Evolutionary conservation across 2,113 vertebrate species (phyloP), one percentile per base, ranked within the genome.

Genomic region (Ammodytes dubius): DNA sequence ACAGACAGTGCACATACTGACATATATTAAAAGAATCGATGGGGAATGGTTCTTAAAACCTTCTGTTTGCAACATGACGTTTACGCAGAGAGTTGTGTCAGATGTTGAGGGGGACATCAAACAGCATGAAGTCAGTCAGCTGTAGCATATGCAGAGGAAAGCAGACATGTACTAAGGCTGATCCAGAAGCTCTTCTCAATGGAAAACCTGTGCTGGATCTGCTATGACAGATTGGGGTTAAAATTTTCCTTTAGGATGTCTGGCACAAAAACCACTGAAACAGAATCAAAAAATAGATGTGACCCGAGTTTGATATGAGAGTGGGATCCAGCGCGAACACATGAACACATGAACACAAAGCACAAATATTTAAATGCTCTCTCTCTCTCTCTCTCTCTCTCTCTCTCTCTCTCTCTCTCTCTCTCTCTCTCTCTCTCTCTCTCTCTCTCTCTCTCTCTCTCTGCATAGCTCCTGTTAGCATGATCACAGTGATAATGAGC

Each of bases 141-240:
- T 54, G 50, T 64, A 65, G 64, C 5, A 77, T 6, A 37, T 57
- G 50, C 65, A 52, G 56, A 75, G 70, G 19, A 50, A 54, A 49
- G 68, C 65, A 27, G 27, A 27, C 27, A 27, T 74, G 63, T 19
- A 57, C 61, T 50, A 64, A 64, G 43, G 67, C 76, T 5, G 66
- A 72, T 46, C 84, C 73, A 73, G 73, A 83, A 71, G 75, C 69
- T 49, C 57, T 1, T 82, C 83, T 85, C 82, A 35, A 12, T 47
- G 75, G 79, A 85, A 82, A 90, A 89, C 85, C 79, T 88, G 72
- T 9, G 17, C 77, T 57, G 60, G 61, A 88, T 88, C 78, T 59
- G 83, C 82, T 7, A 7, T 64, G 90, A 93, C 90, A 91, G 90
- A 92, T 91, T 88, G 79, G 63, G 92, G 90, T 88, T 90, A 84